Conservation (phyloP, 2,113 vertebrate species). For the Ifrita kowaldi region DNA sequence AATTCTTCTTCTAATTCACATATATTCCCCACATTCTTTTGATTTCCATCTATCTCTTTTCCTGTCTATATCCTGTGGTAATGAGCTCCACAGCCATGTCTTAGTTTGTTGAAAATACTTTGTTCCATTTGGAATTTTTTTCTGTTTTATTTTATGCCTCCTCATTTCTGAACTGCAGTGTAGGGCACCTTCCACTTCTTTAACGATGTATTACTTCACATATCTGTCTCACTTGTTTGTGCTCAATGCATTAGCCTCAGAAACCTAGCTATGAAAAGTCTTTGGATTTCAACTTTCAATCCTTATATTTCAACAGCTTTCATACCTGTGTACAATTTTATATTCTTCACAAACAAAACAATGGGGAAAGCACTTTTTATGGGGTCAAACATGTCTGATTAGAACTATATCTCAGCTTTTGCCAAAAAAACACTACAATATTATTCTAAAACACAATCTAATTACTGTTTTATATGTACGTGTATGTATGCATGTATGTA, state of each 20-base stretch:
- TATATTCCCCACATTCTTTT: neutral
- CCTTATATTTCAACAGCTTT: neutral
- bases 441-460: neutral
- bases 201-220: neutral
- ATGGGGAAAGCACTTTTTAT: neutral
- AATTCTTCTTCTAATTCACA: neutral
- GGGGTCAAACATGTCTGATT: neutral
- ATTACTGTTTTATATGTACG: neutral
- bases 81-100: neutral
- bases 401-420: neutral
- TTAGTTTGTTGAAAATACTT: neutral
- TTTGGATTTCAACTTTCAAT: neutral
- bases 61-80: neutral
- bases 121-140: neutral
- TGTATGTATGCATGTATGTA: neutral
- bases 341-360: neutral
- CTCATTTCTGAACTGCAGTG: neutral
- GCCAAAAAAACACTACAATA: neutral
- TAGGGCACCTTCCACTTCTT: neutral
- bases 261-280: neutral
- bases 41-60: neutral
- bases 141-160: neutral
- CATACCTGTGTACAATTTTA: neutral
- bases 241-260: neutral
- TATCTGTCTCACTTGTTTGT: neutral